Conservation (phyloP, 2,888 invertebrate genomes). For the Notodonta ziczac region DNA sequence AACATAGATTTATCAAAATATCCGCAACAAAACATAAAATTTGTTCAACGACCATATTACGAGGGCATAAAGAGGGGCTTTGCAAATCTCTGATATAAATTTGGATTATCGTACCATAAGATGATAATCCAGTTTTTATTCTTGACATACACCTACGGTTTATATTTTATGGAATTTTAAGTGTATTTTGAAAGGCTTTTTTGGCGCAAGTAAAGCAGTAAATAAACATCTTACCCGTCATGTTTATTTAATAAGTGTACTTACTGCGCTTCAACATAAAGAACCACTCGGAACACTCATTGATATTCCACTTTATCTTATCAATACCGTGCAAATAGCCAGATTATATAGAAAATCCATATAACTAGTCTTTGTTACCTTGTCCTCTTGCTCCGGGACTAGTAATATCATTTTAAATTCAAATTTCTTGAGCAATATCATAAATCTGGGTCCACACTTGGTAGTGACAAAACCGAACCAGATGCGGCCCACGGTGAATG, state of each 20-base stretch:
- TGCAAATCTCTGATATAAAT: constrained; percentile 69
- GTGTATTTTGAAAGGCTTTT: constrained; percentile 44
- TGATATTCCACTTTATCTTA: constrained; percentile 14
- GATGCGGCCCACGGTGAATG: constrained; percentile 17
- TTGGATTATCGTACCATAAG: constrained; percentile 61
- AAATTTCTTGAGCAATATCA: constrained; percentile 35
- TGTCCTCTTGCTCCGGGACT: constrained; percentile 1
- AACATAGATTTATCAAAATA: background rate
- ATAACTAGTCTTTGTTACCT: constrained; percentile 12
- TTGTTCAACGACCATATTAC: constrained; percentile 3
- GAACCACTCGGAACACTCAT: background rate
- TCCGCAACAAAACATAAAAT: background rate
- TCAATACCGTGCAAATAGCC: constrained; percentile 18
- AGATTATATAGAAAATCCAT: constrained; percentile 19
- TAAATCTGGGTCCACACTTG: constrained; percentile 27
- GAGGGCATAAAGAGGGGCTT: constrained; percentile 32
- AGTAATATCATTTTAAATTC: constrained; percentile 32
- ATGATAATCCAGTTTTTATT: constrained; percentile 75
- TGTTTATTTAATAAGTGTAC: constrained; percentile 30
- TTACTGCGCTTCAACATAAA: constrained; percentile 17
- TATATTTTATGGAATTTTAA: constrained; percentile 60
- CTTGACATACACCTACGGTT: constrained; percentile 58
- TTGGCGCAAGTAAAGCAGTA: constrained; percentile 29
- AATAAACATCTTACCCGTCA: constrained; percentile 24
- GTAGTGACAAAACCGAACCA: constrained; percentile 21